Percentiles rank a stretch among this genome's conserved stretches.
Evolutionary conservation across 1,140 invertebrate genomes (phyloP).

Genomic region (Bombus superbus): DNA sequence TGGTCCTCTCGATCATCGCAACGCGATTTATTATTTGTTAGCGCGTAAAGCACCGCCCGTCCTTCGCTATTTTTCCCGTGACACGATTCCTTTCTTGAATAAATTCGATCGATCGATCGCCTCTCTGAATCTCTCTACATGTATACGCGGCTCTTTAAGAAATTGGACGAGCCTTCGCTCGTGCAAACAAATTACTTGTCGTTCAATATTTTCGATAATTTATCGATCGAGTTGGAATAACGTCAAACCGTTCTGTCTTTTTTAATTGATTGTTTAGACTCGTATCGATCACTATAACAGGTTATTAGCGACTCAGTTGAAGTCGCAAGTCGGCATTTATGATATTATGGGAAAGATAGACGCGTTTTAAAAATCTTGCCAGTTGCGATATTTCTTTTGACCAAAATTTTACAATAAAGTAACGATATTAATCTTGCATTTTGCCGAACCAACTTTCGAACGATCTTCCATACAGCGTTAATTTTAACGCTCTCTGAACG

Average conservation of each 20-base stretch:
- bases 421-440: too few relatives aligned
- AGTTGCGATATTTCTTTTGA: too few relatives aligned
- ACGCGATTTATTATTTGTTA: slow-evolving; percentile 56
- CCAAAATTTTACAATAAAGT: too few relatives aligned
- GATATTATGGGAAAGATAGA: too few relatives aligned
- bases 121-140: neutral
- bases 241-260: neutral
- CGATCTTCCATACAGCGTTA: too few relatives aligned
- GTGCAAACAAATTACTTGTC: neutral
- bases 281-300: too few relatives aligned
- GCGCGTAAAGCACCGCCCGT: slow-evolving; percentile 21
- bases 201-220: neutral
- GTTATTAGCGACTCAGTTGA: too few relatives aligned
- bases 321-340: too few relatives aligned
- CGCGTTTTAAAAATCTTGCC: too few relatives aligned
- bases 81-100: slow-evolving; percentile 42
- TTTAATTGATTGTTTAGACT: neutral
- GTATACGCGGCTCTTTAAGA: neutral
- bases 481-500: too few relatives aligned
- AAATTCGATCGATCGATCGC: slow-evolving; percentile 12
- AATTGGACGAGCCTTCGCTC: neutral
- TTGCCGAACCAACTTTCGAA: too few relatives aligned
- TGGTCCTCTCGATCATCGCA: slow-evolving; percentile 56
- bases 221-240: neutral
- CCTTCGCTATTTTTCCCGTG: slow-evolving; percentile 33